A percentile compares a stretch with the other conserved stretches of the same genome.
Conservation (phyloP, 2,888 invertebrate species). For the Urechis unicinctus region DNA sequence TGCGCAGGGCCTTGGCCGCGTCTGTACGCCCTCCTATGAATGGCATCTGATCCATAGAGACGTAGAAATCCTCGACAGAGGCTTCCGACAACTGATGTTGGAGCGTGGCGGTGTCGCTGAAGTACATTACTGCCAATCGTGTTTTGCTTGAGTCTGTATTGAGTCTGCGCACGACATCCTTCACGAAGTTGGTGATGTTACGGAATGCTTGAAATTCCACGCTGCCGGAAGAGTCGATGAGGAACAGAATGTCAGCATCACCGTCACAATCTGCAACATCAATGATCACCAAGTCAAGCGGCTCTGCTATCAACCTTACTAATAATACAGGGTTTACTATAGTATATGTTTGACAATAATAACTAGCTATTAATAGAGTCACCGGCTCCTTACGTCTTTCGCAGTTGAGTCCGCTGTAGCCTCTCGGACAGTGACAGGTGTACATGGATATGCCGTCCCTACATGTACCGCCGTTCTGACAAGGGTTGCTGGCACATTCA, state of each 20-base stretch:
- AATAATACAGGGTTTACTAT: too few species aligned
- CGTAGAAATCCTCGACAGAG: slow-evolving; percentile 11
- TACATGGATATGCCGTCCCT: slow-evolving; percentile 36
- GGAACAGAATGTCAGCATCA: slow-evolving; percentile 35
- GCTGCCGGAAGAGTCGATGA: slow-evolving; percentile 40
- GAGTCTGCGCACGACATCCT: slow-evolving; percentile 28
- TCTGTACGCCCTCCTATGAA: slow-evolving; percentile 38
- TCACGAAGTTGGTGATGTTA: slow-evolving; percentile 31
- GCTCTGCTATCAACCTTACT: background rate
- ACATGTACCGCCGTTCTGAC: slow-evolving; percentile 38
- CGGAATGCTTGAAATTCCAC: slow-evolving; percentile 31
- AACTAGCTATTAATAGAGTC: background rate
- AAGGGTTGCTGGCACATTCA: slow-evolving; percentile 32
- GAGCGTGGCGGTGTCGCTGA: slow-evolving; percentile 38
- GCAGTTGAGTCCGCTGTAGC: slow-evolving; percentile 37
- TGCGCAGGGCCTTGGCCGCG: slow-evolving; percentile 37
- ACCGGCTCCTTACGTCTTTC: slow-evolving; percentile 32
- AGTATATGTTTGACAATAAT: background rate
- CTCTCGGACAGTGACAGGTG: slow-evolving; percentile 34
- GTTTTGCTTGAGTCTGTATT: slow-evolving; percentile 27
- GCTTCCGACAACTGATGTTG: slow-evolving; percentile 17
- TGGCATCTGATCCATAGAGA: slow-evolving; percentile 21
- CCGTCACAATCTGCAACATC: slow-evolving; percentile 34
- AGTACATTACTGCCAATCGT: slow-evolving; percentile 37
- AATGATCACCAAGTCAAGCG: background rate